These are phyloP conservation scores for Lacerta viridis DNA, from an alignment of 2,797 vertebrate species.

Conservation along the genomic window DNA sequence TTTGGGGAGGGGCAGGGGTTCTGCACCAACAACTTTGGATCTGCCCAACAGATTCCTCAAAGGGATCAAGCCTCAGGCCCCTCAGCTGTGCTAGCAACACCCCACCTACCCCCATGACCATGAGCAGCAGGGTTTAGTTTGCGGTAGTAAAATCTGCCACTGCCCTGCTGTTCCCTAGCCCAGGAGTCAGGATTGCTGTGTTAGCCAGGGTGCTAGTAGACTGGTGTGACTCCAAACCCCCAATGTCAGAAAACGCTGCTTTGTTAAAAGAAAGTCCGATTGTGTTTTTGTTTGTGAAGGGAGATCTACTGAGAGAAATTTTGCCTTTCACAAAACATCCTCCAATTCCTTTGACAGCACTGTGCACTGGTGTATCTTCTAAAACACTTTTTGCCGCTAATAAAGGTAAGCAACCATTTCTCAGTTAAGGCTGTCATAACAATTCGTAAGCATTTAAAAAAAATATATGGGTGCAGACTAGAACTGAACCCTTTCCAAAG, in stretches of 20 bases:
- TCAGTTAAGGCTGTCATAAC: constrained; percentile 16
- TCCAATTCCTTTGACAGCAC: constrained; percentile 74
- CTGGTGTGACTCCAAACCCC: neutral
- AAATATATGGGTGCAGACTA: neutral
- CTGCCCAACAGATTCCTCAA: no score
- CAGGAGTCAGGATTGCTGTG: no score
- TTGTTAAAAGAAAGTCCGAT: constrained; percentile 10
- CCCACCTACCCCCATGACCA: no score
- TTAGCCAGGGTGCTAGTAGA: neutral
- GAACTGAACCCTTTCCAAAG: neutral
- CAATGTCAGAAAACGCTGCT: constrained; percentile 2
- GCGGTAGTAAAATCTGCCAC: no score
- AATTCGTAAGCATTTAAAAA: neutral
- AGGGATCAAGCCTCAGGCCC: no score
- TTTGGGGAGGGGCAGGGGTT: no score
- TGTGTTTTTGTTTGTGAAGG: constrained; percentile 67
- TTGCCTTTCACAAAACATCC: constrained; percentile 76
- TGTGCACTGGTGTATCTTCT: constrained; percentile 65
- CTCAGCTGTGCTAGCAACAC: no score
- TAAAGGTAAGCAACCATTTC: constrained; percentile 68
- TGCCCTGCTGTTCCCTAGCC: no score
- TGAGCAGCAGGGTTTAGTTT: no score
- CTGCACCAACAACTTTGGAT: no score
- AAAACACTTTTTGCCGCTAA: constrained; percentile 75
- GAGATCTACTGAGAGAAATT: constrained; percentile 76